Base-by-base conservation (phyloP, 1,140 invertebrate genomes). In the Tetraneura akinire region DNA sequence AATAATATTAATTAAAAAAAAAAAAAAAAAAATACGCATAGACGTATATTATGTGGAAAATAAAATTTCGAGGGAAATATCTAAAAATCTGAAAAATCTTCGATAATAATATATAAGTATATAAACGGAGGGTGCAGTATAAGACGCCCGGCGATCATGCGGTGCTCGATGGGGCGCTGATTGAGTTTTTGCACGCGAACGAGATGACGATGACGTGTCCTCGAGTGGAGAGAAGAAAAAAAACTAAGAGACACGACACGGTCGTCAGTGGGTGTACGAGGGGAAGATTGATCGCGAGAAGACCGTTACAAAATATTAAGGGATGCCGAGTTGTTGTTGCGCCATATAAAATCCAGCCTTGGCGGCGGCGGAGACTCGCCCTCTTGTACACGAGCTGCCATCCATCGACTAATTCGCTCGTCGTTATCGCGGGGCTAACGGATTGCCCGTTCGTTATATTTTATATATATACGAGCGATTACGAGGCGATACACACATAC, bases 271-370 rank as follows among this genome's bases (percentile, higher is more conserved):
- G 42, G 6, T 14, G 66, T 9, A 60, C 8, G 21, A 8, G 37
- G 53, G 53, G 53, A 76, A 57, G 73, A 76, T 76, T 76, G 73
- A 76, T 76, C 42, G 53, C 32, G 53, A 10, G 73, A 76, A 76
- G 60, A 76, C 37, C 45, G 73, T 49, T 57, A 60, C 73, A 76
- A 76, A 37, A 37, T 37, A n/a, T n/a, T n/a, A 76, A 21, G 51
- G 73, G 53, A 57, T 45, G 9, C 53, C 21, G n/a, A 4, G 66
- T n/a, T 21, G 66, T 23, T 70, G 23, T 10, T 21, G 6, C 45
- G 42, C 32, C 37, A 18, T 53, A 53, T n/a, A n/a, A n/a, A n/a
- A n/a, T 37, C 32, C 8, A 1, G 49, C 5, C 1, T 66, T 45
- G 64, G 37, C n/a, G 32, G 32, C 8, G 32, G 3, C 8, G 32